A percentile compares a stretch with the other conserved stretches of the same genome.
Evolutionary conservation across 2,797 vertebrate species (phyloP).

Genomic region (Thaleichthys pacificus): DNA sequence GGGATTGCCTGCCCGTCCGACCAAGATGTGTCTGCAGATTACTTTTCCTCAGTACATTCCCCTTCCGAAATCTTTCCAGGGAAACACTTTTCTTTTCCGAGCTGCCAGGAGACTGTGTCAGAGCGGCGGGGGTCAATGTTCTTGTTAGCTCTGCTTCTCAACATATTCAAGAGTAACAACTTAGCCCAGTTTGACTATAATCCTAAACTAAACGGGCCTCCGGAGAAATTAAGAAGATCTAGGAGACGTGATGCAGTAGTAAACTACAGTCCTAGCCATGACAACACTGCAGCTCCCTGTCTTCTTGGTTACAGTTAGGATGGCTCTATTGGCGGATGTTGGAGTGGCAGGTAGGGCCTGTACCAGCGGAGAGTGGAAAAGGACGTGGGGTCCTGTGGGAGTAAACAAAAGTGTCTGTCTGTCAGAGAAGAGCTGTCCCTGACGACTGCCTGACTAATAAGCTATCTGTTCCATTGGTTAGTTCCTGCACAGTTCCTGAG

Average conservation of each 20-base stretch:
- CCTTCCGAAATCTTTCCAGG: too few species aligned
- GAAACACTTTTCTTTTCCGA: too few species aligned
- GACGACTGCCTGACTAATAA: slow-evolving; percentile 38
- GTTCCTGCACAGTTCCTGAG: slow-evolving; percentile 51
- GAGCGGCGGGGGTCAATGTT: not conserved
- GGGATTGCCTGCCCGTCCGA: too few species aligned
- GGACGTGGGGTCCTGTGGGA: slow-evolving; percentile 56
- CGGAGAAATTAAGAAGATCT: too few species aligned
- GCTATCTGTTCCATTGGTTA: slow-evolving; percentile 57
- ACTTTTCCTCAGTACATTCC: too few species aligned
- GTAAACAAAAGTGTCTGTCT: slow-evolving; percentile 56
- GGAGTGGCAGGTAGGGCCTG: too few species aligned
- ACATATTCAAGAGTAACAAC: too few species aligned
- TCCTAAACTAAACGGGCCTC: too few species aligned
- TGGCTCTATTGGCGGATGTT: slow-evolving; percentile 51
- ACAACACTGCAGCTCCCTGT: not conserved
- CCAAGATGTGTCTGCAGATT: too few species aligned
- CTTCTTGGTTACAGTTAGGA: slow-evolving; percentile 55
- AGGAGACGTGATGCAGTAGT: not conserved
- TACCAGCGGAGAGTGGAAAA: slow-evolving; percentile 12
- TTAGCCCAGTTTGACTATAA: not conserved
- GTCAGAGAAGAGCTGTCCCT: slow-evolving; percentile 54
- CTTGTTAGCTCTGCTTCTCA: not conserved
- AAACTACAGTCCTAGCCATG: not conserved
- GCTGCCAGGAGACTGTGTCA: too few species aligned